phyloP scores from a whole-genome alignment of 2,113 vertebrate genomes.

The Scomber scombrus region DNA sequence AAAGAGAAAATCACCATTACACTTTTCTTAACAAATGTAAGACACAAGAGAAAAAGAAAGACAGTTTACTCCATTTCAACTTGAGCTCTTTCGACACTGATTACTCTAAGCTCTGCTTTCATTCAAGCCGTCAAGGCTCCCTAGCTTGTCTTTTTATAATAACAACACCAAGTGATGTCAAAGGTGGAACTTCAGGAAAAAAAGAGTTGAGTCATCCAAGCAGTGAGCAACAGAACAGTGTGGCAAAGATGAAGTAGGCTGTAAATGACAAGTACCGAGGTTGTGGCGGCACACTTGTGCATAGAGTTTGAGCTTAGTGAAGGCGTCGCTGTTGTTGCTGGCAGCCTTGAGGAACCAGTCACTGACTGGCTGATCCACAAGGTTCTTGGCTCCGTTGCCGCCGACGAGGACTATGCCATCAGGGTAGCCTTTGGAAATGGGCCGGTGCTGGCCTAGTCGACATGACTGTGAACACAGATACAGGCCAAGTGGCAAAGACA shows the following conservation, averaged over 20 bases:
- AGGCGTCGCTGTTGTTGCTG: constrained; percentile 91
- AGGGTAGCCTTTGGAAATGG: constrained; percentile 93
- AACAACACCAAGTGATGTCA: constrained; percentile 15
- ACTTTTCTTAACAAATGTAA: constrained; percentile 29
- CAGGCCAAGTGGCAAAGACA: neutral
- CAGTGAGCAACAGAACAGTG: neutral
- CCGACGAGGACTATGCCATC: constrained; percentile 96
- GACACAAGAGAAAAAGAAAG: neutral
- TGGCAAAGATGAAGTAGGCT: neutral
- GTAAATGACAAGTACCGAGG: constrained; percentile 85
- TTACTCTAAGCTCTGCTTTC: constrained; percentile 22
- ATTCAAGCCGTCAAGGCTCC: constrained; percentile 44
- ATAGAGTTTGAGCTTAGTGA: constrained; percentile 96
- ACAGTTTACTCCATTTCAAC: constrained; percentile 30
- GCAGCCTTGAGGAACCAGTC: constrained; percentile 96
- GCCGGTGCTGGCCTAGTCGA: constrained; percentile 96
- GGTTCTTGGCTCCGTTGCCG: constrained; percentile 90
- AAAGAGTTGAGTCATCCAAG: constrained; percentile 14
- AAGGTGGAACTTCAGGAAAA: constrained; percentile 25
- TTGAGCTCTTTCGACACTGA: constrained; percentile 32
- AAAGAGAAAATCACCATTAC: constrained; percentile 11
- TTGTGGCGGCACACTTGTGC: constrained; percentile 98
- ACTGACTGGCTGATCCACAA: constrained; percentile 92
- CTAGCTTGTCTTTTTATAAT: constrained; percentile 21
- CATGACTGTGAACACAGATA: constrained; percentile 87